Evolutionary conservation across 1,140 invertebrate genomes (phyloP).

Genomic region (Trichoplusia ni): DNA sequence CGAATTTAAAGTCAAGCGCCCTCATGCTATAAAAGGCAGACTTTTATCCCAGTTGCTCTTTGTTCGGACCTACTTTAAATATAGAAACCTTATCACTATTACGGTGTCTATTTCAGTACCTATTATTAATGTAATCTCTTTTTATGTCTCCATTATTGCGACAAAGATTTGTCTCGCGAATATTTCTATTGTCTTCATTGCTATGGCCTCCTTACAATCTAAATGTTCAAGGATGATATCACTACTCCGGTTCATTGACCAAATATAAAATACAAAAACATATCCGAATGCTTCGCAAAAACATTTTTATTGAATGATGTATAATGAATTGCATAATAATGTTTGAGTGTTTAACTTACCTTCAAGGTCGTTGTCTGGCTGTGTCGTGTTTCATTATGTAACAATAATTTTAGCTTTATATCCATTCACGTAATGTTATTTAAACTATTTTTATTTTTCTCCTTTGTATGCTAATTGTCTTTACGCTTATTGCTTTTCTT

Average conservation of each 20-base stretch:
- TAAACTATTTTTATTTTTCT: too few relatives aligned
- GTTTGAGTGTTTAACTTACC: conserved; percentile 11
- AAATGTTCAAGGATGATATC: conserved; percentile 32
- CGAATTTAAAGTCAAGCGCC: not conserved
- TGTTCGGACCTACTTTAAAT: too few relatives aligned
- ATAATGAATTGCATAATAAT: conserved; percentile 3
- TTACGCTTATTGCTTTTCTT: too few relatives aligned
- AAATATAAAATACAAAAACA: conserved; percentile 32
- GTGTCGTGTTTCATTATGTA: conserved; percentile 1
- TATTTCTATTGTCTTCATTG: not conserved
- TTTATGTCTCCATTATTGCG: too few relatives aligned
- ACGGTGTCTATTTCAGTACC: too few relatives aligned
- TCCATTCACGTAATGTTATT: too few relatives aligned
- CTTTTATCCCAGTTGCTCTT: too few relatives aligned
- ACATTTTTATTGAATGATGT: conserved; percentile 22
- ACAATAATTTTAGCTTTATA: not conserved
- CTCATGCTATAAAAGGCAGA: too few relatives aligned
- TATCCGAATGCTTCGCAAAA: conserved; percentile 18
- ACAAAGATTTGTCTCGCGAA: too few relatives aligned
- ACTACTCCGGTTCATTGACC: conserved; percentile 35
- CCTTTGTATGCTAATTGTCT: too few relatives aligned
- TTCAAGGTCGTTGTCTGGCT: conserved; percentile 27
- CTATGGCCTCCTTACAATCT: not conserved
- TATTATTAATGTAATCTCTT: too few relatives aligned
- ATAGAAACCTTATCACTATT: too few relatives aligned